Evolutionary conservation across 1,140 invertebrate genomes (phyloP), one percentile per base, ranked within the genome.

Genomic region (Achroia grisella): DNA sequence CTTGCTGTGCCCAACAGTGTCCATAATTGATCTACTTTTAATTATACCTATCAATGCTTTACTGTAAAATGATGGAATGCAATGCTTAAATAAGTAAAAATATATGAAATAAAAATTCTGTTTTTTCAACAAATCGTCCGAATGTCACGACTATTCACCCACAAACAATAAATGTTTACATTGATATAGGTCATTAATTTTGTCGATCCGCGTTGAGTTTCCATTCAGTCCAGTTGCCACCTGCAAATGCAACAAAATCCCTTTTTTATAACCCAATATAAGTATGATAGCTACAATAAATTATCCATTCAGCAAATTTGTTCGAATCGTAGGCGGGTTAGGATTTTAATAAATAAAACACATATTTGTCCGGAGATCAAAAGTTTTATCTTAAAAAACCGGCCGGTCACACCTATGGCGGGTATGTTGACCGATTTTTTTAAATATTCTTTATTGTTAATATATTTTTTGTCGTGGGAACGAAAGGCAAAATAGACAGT

Each of bases 301-400:
- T 81, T 80, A 64, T 70, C 61, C 58, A 69, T 75, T 77, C 62
- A 74, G 44, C 45, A 39, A 74, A 78, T 80, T 75, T 78, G 76
- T 76, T 62, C 39, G 49, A 45, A 48, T 59, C 39, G 74, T 77
- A 70, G 76, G 76, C 76, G 76, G 76, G 74, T 71, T 70, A 43
- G 14, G 12, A 37, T 14, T 36, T 37, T 29, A 47, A 57, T 62
- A 49, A 56, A 62, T 56, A 54, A 61, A 49, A 55, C 44, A 41
- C 10, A 37, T 41, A 54, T 52, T 36, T 37, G 35, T 31, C 11
- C 32, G 36, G 35, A 32, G 17, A 23, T 23, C 17, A 23, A 6
- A 23, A 6, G 2, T n/a, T n/a, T 2, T 3, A 23, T 6, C 2
- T 35, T 32, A 14, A 27, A 15, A 34, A 35, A 42, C 37, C 36